Evolutionary conservation across 1,140 invertebrate species (phyloP).

Genomic region (Cotesia vestalis): DNA sequence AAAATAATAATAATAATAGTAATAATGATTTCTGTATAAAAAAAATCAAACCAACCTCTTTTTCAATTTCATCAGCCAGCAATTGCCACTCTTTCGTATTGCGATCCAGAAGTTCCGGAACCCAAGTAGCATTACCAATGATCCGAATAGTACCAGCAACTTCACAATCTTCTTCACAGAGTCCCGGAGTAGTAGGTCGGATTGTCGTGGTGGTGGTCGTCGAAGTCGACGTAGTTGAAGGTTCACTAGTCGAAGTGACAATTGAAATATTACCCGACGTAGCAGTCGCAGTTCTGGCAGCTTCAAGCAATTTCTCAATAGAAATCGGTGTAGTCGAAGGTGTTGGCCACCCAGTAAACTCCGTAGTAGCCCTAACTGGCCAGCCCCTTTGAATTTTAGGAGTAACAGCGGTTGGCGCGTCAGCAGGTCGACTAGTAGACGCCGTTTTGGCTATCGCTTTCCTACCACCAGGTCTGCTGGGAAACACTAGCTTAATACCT

Average conservation of each 20-base stretch:
- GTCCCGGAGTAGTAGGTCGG: constrained; percentile 83
- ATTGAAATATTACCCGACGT: constrained; percentile 55
- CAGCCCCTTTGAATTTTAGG: constrained; percentile 82
- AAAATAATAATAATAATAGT: not conserved
- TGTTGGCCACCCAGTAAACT: constrained; percentile 89
- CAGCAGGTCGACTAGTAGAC: constrained; percentile 66
- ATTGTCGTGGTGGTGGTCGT: constrained; percentile 81
- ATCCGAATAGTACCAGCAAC: constrained; percentile 85
- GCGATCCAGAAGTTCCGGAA: constrained; percentile 83
- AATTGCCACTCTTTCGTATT: constrained; percentile 87
- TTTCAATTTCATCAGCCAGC: constrained; percentile 80
- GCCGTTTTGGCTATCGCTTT: constrained; percentile 71
- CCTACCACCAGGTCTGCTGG: constrained; percentile 79
- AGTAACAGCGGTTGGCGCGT: constrained; percentile 61
- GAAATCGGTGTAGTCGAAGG: constrained; percentile 84
- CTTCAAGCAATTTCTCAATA: constrained; percentile 80
- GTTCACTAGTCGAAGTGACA: constrained; percentile 55
- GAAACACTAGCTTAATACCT: constrained; percentile 78
- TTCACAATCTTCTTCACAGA: constrained; percentile 81
- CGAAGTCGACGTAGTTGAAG: constrained; percentile 71
- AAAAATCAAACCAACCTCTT: constrained; percentile 68
- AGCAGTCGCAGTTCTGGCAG: constrained; percentile 73
- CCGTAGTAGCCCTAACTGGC: constrained; percentile 82
- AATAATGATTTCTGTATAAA: not conserved
- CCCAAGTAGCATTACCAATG: constrained; percentile 81